Conservation (phyloP, 1,140 invertebrate species). For the Phocides pigmalion region DNA sequence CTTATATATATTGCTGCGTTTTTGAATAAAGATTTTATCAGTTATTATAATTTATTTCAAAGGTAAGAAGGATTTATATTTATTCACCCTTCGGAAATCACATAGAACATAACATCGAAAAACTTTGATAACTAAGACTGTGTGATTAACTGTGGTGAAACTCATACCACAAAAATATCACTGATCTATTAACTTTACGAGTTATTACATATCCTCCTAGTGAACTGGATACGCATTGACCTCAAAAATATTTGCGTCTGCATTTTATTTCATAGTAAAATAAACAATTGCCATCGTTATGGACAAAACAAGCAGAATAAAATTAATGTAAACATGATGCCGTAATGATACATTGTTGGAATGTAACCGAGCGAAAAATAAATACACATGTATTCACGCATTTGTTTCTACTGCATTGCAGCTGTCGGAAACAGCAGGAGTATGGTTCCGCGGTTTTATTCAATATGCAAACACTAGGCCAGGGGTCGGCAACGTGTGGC, state of each 20-base stretch:
- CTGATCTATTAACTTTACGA: too few species aligned
- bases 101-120: too few species aligned
- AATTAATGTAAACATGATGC: not conserved
- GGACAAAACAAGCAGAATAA: not conserved
- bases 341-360: conserved; percentile 4
- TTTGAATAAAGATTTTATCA: too few species aligned
- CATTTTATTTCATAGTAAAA: conserved; percentile 1
- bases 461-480: conserved; percentile 65
- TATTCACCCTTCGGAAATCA: too few species aligned
- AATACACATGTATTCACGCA: conserved; percentile 12
- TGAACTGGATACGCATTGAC: not conserved
- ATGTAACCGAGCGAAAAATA: conserved; percentile 13
- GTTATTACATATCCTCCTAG: too few species aligned
- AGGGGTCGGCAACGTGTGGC: conserved; percentile 19
- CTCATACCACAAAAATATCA: too few species aligned
- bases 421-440: conserved; percentile 40
- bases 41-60: too few species aligned
- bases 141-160: too few species aligned
- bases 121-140: too few species aligned
- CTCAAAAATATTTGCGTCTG: not conserved
- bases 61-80: too few species aligned
- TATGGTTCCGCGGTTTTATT: conserved; percentile 60
- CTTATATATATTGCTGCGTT: too few species aligned
- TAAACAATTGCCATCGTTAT: conserved; percentile 1
- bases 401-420: conserved; percentile 56